A percentile compares a stretch with the other conserved stretches of the same genome.
Evolutionary conservation across 2,113 vertebrate species (phyloP).

Genomic region (Actenoides hombroni): DNA sequence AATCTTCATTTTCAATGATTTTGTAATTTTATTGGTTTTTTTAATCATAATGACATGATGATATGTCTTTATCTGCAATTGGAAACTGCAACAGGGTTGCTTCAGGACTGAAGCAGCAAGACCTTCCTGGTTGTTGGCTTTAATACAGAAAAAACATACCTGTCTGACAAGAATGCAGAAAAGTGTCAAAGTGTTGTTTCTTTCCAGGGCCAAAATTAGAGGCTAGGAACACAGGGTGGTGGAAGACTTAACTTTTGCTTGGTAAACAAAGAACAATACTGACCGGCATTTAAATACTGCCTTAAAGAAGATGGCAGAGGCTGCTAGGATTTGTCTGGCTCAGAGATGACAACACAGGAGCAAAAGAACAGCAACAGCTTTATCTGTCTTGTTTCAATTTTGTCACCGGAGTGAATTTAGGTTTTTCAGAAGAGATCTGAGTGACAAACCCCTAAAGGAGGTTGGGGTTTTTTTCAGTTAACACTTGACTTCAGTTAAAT

Average conservation of each 20-base stretch:
- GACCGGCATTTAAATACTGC: neutral
- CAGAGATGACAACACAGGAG: neutral
- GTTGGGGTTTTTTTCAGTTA: neutral
- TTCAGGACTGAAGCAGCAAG: neutral
- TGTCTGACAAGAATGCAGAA: neutral
- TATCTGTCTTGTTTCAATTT: neutral
- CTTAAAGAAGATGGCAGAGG: neutral
- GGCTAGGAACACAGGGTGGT: neutral
- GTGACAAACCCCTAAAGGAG: neutral
- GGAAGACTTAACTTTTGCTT: neutral
- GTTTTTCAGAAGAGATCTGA: neutral
- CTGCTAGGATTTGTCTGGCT: neutral
- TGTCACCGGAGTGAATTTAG: neutral
- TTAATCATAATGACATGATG: neutral
- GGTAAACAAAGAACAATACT: neutral
- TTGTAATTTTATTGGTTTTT: neutral
- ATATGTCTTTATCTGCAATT: neutral
- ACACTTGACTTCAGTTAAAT: neutral
- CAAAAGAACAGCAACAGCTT: neutral
- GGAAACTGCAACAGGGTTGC: neutral
- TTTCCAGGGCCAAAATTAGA: neutral
- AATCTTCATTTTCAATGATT: neutral
- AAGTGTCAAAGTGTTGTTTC: neutral
- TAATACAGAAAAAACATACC: neutral
- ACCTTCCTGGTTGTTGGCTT: neutral